Evolutionary conservation across 2,797 vertebrate species (phyloP), one percentile per base, ranked within the genome.

Genomic region (Nannoperca obscura): DNA sequence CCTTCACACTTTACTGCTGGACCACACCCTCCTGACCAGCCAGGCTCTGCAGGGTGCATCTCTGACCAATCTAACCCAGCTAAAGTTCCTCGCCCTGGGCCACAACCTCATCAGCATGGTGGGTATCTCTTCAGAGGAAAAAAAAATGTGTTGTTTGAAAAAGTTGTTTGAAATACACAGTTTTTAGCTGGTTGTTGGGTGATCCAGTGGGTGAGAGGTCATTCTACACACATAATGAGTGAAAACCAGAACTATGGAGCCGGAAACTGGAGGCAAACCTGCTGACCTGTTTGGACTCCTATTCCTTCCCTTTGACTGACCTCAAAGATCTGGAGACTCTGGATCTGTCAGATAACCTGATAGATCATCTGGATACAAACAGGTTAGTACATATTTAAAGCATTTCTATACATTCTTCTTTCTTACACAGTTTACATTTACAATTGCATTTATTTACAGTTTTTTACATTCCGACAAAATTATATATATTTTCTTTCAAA

Each of bases 281-380:
- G 71, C 89, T 97, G n/a, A 92, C 91, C 40, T 89, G 82, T 34
- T 74, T 97, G 83, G 93, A 93, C 5, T 81, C 83, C 2, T 67
- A 76, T 47, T 95, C 94, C 8, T 96, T 97, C 7, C 80, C 88
- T 71, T 82, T 79, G 7, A 82, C 92, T 0, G 84, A 82, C 58
- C 92, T 97, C 27, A 78, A 74, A 49, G 82, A 81, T 14, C 93
- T 97, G 71, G 93, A 96, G 76, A 93, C 78, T 30, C 90, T 97
- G 88, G 95, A 96, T 83, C 89, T 97, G 71, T 95, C 95, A 5
- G 93, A 95, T 78, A 97, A 96, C 81, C 90, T 95, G 17, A 95
- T 96, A 42, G 72, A 86, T 47, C 88, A 92, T 62, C 74, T 96
- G 55, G 93, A 88, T 20, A 84, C 78, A 72, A 91, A 92, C 60